These are phyloP conservation scores for Hydriomena furcata DNA, from an alignment of 2,888 invertebrate species.

Conservation along the genomic window DNA sequence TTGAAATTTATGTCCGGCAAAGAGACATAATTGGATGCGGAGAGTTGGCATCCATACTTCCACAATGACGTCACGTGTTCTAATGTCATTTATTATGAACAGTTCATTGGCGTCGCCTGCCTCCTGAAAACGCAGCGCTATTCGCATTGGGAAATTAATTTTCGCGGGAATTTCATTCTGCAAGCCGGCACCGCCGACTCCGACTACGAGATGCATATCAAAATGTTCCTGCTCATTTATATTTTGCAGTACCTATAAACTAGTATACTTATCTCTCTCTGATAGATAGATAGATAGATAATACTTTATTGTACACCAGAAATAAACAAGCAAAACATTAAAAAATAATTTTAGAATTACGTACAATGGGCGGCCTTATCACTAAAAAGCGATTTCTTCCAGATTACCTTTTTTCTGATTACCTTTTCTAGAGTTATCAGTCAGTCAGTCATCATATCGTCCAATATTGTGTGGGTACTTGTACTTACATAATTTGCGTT, in stretches of 20 bases:
- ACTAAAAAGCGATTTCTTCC: too few relatives aligned
- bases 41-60: conserved; percentile 64
- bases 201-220: conserved; percentile 33
- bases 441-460: too few relatives aligned
- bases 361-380: too few relatives aligned
- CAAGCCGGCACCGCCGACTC: conserved; percentile 31
- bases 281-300: too few relatives aligned
- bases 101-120: conserved; percentile 69
- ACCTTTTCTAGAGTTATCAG: too few relatives aligned
- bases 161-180: conserved; percentile 57
- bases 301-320: too few relatives aligned
- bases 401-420: too few relatives aligned
- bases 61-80: conserved; percentile 70
- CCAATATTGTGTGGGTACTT: conserved; percentile 9
- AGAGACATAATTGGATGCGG: conserved; percentile 75
- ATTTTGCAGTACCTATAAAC: conserved; percentile 28
- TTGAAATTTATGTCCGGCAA: conserved; percentile 77
- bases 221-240: conserved; percentile 23
- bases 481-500: conserved; percentile 15
- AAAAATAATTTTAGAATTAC: too few relatives aligned
- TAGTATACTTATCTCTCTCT: conserved; percentile 8
- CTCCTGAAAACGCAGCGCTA: conserved; percentile 56
- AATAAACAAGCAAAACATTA: too few relatives aligned
- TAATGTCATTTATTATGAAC: conserved; percentile 76
- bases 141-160: conserved; percentile 69